Percentiles rank a stretch among this genome's conserved stretches.
These are phyloP conservation scores for Tetramorium bicarinatum DNA, from an alignment of 2,888 invertebrate species.

Conservation along the genomic window DNA sequence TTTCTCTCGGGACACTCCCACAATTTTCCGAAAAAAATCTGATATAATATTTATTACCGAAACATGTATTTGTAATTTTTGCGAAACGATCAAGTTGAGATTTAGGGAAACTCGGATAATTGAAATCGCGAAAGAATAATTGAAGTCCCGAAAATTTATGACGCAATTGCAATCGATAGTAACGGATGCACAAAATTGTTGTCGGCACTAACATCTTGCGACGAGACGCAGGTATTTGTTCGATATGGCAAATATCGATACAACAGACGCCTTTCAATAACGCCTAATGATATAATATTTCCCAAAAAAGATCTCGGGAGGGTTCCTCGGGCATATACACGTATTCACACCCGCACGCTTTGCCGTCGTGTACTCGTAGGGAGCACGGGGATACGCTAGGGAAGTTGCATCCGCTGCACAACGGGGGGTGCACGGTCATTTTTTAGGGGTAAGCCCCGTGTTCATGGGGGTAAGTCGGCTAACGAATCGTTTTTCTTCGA, in stretches of 20 bases:
- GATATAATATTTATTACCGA: neutral
- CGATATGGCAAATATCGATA: constrained; percentile 45
- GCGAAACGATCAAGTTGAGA: neutral
- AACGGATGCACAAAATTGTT: neutral
- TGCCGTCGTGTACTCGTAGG: constrained; percentile 48
- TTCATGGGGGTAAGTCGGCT: constrained; percentile 73
- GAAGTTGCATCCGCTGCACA: constrained; percentile 84
- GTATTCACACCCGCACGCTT: constrained; percentile 66
- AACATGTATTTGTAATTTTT: neutral
- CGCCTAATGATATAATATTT: constrained; percentile 67
- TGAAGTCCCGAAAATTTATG: neutral
- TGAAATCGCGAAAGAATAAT: neutral
- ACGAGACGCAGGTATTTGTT: neutral
- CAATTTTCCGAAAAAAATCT: constrained; percentile 5
- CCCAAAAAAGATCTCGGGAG: constrained; percentile 39
- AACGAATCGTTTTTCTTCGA: constrained; percentile 77
- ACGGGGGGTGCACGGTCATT: constrained; percentile 83
- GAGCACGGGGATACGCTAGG: constrained; percentile 64
- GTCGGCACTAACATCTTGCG: neutral
- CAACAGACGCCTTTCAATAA: constrained; percentile 54
- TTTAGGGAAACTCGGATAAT: neutral
- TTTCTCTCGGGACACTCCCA: neutral
- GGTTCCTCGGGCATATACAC: constrained; percentile 42
- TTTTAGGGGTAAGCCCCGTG: constrained; percentile 82
- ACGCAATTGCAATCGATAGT: neutral